phyloP scores from a whole-genome alignment of 2,888 invertebrate species.

The Lithosia quadra region DNA sequence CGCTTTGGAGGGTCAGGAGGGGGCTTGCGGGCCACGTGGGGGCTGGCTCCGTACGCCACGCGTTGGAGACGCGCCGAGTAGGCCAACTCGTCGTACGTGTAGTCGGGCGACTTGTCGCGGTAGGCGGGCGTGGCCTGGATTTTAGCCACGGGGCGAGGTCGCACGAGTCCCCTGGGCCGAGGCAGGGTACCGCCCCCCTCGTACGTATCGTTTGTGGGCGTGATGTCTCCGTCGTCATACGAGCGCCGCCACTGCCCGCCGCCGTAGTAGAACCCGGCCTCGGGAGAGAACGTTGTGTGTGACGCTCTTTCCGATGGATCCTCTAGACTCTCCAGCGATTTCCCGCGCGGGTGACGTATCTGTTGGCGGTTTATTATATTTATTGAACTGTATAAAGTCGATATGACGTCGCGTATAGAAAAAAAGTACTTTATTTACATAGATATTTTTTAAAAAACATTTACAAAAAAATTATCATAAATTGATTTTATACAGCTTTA shows the following conservation, averaged over 20 bases:
- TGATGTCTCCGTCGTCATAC: slow-evolving; percentile 96
- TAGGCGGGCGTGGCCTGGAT: slow-evolving; percentile 87
- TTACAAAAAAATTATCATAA: slow-evolving; percentile 36
- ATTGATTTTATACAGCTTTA: slow-evolving; percentile 33
- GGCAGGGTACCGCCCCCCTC: slow-evolving; percentile 95
- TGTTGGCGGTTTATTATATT: slow-evolving; percentile 68
- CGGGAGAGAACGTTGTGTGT: slow-evolving; percentile 88
- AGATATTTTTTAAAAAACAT: slow-evolving; percentile 42
- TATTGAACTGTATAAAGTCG: slow-evolving; percentile 1
- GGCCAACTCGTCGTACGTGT: slow-evolving; percentile 82
- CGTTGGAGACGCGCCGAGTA: slow-evolving; percentile 82
- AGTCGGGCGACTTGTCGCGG: slow-evolving; percentile 79
- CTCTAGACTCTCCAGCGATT: slow-evolving; percentile 94
- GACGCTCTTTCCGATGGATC: slow-evolving; percentile 90
- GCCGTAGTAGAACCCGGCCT: slow-evolving; percentile 87
- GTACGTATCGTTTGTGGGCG: slow-evolving; percentile 91
- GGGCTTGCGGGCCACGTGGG: slow-evolving; percentile 91
- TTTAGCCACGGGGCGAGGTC: slow-evolving; percentile 94
- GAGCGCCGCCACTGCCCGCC: slow-evolving; percentile 91
- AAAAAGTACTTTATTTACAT: slow-evolving; percentile 28
- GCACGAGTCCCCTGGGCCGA: slow-evolving; percentile 92
- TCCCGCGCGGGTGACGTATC: slow-evolving; percentile 94
- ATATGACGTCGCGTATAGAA: neutral
- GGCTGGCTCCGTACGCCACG: slow-evolving; percentile 89
- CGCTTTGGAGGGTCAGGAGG: slow-evolving; percentile 94